These are phyloP conservation scores for Loxodonta africana DNA, from an alignment of 2,113 vertebrate species.

Conservation along the genomic window DNA sequence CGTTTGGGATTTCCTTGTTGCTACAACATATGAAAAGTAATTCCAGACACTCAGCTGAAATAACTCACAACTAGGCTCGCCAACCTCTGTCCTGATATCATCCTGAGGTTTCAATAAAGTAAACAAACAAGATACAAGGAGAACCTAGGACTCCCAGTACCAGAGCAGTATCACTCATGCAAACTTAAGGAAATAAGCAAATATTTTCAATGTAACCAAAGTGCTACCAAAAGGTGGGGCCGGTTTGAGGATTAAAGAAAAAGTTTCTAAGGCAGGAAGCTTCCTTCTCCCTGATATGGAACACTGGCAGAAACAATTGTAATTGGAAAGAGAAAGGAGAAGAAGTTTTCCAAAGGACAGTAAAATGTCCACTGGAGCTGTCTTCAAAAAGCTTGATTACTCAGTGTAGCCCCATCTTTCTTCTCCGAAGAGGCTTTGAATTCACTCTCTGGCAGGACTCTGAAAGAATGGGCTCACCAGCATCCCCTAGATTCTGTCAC, in stretches of 20 bases:
- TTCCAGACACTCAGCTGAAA: constrained; percentile 66
- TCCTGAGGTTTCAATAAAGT: constrained; percentile 39
- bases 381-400: background rate
- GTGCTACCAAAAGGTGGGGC: background rate
- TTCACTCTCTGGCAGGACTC: background rate
- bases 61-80: background rate
- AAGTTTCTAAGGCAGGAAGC: background rate
- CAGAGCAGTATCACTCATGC: background rate
- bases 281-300: background rate
- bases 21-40: constrained; percentile 75
- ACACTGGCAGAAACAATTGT: background rate
- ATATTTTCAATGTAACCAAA: background rate
- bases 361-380: background rate
- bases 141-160: background rate
- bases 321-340: background rate
- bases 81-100: background rate
- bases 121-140: constrained; percentile 49
- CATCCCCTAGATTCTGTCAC: background rate
- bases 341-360: background rate
- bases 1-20: constrained; percentile 54
- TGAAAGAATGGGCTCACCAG: background rate
- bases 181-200: constrained; percentile 42
- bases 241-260: background rate
- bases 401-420: background rate
- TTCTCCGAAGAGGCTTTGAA: background rate